Percentiles rank a stretch among this genome's conserved stretches.
These are phyloP conservation scores for Ctenoplectra terminalis DNA, from an alignment of 1,140 invertebrate genomes.

Conservation along the genomic window DNA sequence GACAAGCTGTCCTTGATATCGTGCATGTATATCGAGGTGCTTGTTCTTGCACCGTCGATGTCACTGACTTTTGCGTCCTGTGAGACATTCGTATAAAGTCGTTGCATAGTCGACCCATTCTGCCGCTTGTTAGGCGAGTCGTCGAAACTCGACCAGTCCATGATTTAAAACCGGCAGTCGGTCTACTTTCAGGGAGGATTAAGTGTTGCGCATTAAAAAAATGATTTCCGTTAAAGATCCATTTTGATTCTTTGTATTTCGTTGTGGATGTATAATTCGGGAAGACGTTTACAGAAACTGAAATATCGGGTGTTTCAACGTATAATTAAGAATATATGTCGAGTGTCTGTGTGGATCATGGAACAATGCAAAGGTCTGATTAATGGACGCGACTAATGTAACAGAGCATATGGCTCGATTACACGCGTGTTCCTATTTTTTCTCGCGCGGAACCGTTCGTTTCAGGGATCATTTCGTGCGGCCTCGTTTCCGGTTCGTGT, in stretches of 20 bases:
- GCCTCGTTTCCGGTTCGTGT: conserved; percentile 36
- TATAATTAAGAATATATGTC: no score
- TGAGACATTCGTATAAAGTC: not conserved
- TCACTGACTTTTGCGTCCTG: not conserved
- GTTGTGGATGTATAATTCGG: not conserved
- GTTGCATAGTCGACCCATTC: not conserved
- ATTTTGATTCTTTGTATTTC: not conserved
- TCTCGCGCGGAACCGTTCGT: conserved; percentile 13
- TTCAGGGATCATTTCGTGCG: conserved; percentile 42
- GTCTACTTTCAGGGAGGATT: not conserved
- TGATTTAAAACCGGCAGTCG: not conserved
- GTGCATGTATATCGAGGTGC: not conserved
- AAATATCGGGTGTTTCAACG: not conserved
- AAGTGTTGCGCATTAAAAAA: not conserved
- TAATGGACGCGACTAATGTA: conserved; percentile 1
- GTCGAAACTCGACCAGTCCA: not conserved
- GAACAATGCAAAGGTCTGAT: not conserved
- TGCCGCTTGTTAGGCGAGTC: not conserved
- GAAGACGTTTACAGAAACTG: not conserved
- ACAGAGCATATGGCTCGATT: conserved; percentile 20
- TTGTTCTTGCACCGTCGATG: not conserved
- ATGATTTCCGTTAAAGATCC: not conserved
- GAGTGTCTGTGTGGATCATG: not conserved
- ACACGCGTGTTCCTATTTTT: conserved; percentile 33
- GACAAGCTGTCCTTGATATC: conserved; percentile 4